phyloP scores from a whole-genome alignment of 2,888 invertebrate genomes.

The Ophion ellenae region DNA sequence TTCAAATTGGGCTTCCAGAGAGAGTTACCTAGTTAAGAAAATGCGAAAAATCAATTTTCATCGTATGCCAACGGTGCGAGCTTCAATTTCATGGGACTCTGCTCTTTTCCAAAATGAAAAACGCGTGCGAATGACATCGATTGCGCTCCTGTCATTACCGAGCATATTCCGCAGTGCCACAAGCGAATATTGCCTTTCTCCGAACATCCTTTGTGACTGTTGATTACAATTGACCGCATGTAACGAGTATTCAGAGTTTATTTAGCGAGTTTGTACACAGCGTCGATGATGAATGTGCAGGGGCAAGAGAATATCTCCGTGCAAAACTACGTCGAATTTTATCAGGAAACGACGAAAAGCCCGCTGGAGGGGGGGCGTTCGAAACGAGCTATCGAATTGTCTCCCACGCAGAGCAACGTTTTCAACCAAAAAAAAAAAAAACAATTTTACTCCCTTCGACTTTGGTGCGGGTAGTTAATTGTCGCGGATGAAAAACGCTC shows the following conservation, averaged over 20 bases:
- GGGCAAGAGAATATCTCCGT: neutral
- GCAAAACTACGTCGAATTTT: neutral
- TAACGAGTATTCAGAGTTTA: neutral
- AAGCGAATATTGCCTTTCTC: neutral
- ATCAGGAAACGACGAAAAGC: neutral
- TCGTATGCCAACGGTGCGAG: too few species aligned
- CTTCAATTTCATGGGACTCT: too few species aligned
- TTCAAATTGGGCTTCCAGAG: too few species aligned
- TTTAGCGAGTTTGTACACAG: neutral
- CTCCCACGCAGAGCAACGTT: neutral
- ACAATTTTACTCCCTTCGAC: neutral
- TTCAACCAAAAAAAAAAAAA: slow-evolving; percentile 13
- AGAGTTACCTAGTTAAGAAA: too few species aligned
- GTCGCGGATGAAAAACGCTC: slow-evolving; percentile 36
- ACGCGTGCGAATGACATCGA: neutral
- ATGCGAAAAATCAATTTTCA: too few species aligned
- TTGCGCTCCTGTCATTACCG: neutral
- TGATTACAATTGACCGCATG: neutral
- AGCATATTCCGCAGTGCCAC: neutral
- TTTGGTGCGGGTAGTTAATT: slow-evolving; percentile 35
- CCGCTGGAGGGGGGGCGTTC: neutral
- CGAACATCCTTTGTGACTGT: neutral
- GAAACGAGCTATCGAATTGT: neutral
- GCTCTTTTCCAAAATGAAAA: too few species aligned
- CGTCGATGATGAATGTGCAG: neutral